Evolutionary conservation across 2,113 vertebrate genomes (phyloP).

Genomic region (Oncorhynchus gorbuscha): DNA sequence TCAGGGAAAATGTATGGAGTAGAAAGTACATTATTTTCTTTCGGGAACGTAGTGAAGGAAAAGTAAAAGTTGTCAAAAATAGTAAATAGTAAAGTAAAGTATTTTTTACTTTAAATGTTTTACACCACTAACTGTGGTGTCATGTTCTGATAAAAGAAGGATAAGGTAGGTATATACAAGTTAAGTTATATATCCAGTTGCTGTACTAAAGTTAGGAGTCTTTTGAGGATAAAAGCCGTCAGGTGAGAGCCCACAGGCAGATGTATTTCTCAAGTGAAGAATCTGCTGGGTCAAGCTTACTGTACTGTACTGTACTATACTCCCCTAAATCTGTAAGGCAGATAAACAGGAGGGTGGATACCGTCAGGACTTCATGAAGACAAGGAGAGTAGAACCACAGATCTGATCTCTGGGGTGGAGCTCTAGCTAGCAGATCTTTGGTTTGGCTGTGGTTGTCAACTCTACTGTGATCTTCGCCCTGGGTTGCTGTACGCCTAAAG

Average conservation of each 20-base stretch:
- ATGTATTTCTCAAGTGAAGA: neutral
- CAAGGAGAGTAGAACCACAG: conserved; percentile 46
- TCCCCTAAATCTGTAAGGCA: neutral
- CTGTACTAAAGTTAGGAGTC: neutral
- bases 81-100: too few species aligned
- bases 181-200: neutral
- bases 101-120: too few species aligned
- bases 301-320: neutral
- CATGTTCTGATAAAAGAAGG: neutral
- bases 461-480: neutral
- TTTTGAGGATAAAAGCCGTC: neutral
- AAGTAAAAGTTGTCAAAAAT: too few species aligned
- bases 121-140: neutral
- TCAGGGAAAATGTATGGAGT: too few species aligned
- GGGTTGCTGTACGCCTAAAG: neutral
- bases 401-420: conserved; percentile 37
- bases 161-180: neutral
- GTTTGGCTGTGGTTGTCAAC: conserved; percentile 8
- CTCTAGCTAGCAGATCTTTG: neutral
- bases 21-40: too few species aligned
- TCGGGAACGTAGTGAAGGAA: too few species aligned
- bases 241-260: neutral
- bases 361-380: conserved; percentile 48
- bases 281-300: neutral
- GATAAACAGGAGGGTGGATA: conserved; percentile 38